Conservation (phyloP, 2,888 invertebrate species). For the Platerodrilus igneus region DNA sequence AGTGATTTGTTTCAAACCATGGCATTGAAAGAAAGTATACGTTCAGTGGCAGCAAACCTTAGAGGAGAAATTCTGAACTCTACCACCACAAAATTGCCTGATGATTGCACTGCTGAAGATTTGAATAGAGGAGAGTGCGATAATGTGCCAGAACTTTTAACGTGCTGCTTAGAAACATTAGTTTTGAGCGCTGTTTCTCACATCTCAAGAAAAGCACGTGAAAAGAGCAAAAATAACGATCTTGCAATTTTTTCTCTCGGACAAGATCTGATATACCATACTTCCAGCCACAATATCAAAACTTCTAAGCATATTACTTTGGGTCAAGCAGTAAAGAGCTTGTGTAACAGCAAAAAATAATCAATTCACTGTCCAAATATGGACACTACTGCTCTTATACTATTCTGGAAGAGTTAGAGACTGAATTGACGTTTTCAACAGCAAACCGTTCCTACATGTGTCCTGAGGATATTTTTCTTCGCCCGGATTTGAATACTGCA, state of each 20-base stretch:
- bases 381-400: slow-evolving; percentile 38
- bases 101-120: slow-evolving; percentile 27
- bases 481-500: slow-evolving; percentile 30
- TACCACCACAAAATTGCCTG: slow-evolving; percentile 30
- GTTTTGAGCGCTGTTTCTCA: too few species aligned
- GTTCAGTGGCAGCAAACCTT: slow-evolving; percentile 31
- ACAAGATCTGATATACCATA: slow-evolving; percentile 31
- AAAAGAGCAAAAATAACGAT: too few species aligned
- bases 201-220: too few species aligned
- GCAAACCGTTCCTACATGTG: slow-evolving; percentile 23
- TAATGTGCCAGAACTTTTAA: slow-evolving; percentile 28
- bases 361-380: slow-evolving; percentile 34
- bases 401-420: too few species aligned
- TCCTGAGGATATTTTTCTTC: slow-evolving; percentile 33
- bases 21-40: slow-evolving; percentile 29
- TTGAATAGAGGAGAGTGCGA: slow-evolving; percentile 29
- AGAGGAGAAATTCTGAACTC: slow-evolving; percentile 30
- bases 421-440: slow-evolving; percentile 32
- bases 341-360: slow-evolving; percentile 31
- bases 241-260: too few species aligned
- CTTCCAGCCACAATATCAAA: slow-evolving; percentile 26
- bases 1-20: slow-evolving; percentile 32
- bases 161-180: slow-evolving; percentile 24
- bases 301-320: too few species aligned
- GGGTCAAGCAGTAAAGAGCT: slow-evolving; percentile 35